Conservation (phyloP, 2,888 invertebrate genomes). For the Pollenia labialis region DNA sequence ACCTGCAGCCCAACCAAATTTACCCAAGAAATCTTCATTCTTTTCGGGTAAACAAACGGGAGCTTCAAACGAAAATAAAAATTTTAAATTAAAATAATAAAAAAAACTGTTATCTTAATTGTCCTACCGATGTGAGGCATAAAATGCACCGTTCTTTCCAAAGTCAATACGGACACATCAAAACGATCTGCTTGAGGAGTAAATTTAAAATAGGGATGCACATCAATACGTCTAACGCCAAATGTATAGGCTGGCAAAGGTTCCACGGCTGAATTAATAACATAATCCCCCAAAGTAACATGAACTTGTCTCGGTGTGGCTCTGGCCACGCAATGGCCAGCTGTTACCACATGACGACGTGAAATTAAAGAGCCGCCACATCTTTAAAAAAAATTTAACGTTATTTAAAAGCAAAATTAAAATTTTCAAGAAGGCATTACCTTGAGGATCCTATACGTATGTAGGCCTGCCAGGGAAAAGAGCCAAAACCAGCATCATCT, state of each 20-base stretch:
- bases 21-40: constrained; percentile 94
- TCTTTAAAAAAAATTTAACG: constrained; percentile 83
- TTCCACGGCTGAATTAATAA: constrained; percentile 96
- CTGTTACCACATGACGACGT: constrained; percentile 95
- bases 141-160: constrained; percentile 95
- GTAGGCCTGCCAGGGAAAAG: constrained; percentile 98
- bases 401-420: constrained; percentile 67
- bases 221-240: constrained; percentile 94
- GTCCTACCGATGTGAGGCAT: constrained; percentile 91
- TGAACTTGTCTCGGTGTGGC: constrained; percentile 95
- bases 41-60: constrained; percentile 96
- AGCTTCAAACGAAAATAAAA: constrained; percentile 83
- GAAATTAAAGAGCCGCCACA: constrained; percentile 97
- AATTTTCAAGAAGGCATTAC: constrained; percentile 82
- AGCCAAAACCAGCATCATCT: constrained; percentile 96
- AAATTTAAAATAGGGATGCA: constrained; percentile 96
- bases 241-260: constrained; percentile 96
- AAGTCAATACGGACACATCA: constrained; percentile 94
- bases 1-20: constrained; percentile 96
- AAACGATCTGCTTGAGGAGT: constrained; percentile 96
- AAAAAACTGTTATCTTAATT: too few species aligned
- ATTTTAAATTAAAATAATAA: not conserved
- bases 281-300: constrained; percentile 94
- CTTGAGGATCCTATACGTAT: constrained; percentile 96
- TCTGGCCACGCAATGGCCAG: constrained; percentile 96